These are phyloP conservation scores for Temnothorax longispinosus DNA, from an alignment of 1,140 invertebrate genomes.

Conservation along the genomic window DNA sequence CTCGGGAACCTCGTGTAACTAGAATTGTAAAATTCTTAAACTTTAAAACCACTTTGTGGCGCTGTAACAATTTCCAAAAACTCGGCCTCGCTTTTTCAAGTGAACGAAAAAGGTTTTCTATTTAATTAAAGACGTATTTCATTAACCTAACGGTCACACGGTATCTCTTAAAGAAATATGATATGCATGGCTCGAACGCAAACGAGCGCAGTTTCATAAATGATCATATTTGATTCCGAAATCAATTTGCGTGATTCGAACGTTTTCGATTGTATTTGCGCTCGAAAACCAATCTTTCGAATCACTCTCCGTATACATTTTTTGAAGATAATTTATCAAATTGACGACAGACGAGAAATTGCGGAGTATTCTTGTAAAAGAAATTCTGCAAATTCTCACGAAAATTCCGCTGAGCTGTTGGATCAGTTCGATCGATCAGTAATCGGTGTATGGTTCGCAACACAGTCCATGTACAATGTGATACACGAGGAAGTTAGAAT, in stretches of 20 bases:
- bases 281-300: neutral
- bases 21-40: slow-evolving; percentile 25
- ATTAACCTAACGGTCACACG: slow-evolving; percentile 8
- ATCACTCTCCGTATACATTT: neutral
- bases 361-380: neutral
- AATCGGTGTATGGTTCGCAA: neutral
- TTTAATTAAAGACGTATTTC: slow-evolving; percentile 27
- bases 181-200: neutral
- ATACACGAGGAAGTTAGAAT: slow-evolving; percentile 38
- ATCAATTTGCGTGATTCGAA: neutral
- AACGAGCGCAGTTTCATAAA: neutral
- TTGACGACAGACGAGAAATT: neutral
- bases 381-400: neutral
- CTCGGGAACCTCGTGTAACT: neutral
- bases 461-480: slow-evolving; percentile 11
- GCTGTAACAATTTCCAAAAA: slow-evolving; percentile 34
- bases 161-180: neutral
- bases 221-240: neutral
- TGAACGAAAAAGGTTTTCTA: slow-evolving; percentile 16
- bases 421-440: slow-evolving; percentile 1
- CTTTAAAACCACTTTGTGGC: slow-evolving; percentile 25
- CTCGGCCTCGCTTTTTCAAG: neutral
- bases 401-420: neutral
- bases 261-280: neutral
- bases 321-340: slow-evolving; percentile 9